Percentiles rank a stretch among this genome's conserved stretches.
phyloP scores from a whole-genome alignment of 1,140 invertebrate species.

The Philopotamus ludificatus region DNA sequence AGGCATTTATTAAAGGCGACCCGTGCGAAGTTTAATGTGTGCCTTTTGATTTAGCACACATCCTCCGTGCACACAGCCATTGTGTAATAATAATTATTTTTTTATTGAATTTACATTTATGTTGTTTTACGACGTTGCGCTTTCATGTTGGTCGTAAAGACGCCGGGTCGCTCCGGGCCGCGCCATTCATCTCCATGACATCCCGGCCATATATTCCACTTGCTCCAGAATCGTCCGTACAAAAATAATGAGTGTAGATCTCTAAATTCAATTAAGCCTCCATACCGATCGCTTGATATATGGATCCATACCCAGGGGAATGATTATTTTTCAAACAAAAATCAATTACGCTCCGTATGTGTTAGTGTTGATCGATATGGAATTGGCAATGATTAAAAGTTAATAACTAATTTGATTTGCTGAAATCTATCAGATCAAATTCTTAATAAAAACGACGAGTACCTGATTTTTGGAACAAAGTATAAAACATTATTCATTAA shows the following conservation, averaged over 20 bases:
- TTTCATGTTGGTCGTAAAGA: conserved; percentile 4
- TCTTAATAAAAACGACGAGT: too few relatives aligned
- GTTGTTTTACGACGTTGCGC: conserved; percentile 12
- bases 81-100: neutral
- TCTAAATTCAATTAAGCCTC: conserved; percentile 29
- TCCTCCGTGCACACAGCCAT: too few relatives aligned
- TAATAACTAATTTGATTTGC: too few relatives aligned
- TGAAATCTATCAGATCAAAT: too few relatives aligned
- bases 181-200: conserved; percentile 20
- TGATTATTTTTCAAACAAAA: conserved; percentile 12
- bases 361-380: too few relatives aligned
- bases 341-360: too few relatives aligned
- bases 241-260: conserved; percentile 22
- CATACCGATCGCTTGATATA: conserved; percentile 8
- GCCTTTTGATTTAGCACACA: too few relatives aligned
- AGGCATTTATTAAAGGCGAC: too few relatives aligned
- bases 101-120: neutral
- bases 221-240: neutral
- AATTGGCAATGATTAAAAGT: too few relatives aligned
- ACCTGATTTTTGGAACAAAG: too few relatives aligned
- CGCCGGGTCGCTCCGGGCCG: conserved; percentile 3
- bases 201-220: conserved; percentile 12
- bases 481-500: too few relatives aligned
- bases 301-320: neutral
- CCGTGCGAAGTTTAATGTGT: too few relatives aligned